Conservation (phyloP, 2,113 vertebrate species). For the Lycocorax pyrrhopterus region DNA sequence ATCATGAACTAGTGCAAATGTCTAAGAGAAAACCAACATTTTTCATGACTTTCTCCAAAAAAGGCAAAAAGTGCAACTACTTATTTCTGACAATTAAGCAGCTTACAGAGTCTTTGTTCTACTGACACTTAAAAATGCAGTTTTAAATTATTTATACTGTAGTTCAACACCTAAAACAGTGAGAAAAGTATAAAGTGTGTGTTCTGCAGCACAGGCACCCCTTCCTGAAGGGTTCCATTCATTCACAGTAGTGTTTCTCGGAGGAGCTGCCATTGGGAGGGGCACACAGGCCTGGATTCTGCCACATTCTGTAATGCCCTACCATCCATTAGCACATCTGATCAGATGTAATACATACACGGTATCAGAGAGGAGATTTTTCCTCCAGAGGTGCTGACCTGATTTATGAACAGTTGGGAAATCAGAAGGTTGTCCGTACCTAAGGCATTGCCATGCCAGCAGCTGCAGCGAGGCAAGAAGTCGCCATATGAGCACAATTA, state of each 20-base stretch:
- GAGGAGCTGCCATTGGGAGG: not conserved
- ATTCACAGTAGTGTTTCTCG: not conserved
- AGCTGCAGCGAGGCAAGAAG: not conserved
- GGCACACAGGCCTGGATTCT: not conserved
- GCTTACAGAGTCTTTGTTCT: conserved; percentile 11
- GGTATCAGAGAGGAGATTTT: not conserved
- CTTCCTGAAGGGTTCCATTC: not conserved
- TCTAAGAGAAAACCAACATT: not conserved
- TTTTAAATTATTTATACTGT: conserved; percentile 32
- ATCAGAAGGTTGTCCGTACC: not conserved
- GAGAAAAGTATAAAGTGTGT: not conserved
- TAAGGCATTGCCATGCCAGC: not conserved
- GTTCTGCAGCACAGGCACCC: not conserved
- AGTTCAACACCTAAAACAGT: not conserved
- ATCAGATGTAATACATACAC: not conserved
- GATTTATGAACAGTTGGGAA: not conserved
- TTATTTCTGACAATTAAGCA: conserved; percentile 29
- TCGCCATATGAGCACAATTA: not conserved
- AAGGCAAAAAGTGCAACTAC: not conserved
- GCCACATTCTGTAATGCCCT: not conserved
- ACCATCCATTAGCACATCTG: not conserved
- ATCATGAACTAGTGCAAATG: not conserved
- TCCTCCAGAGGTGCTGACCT: not conserved
- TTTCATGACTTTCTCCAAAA: not conserved
- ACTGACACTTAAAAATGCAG: not conserved